Evolutionary conservation across 1,140 invertebrate genomes (phyloP), one percentile per base, ranked within the genome.

Genomic region (Melitaea cinxia): DNA sequence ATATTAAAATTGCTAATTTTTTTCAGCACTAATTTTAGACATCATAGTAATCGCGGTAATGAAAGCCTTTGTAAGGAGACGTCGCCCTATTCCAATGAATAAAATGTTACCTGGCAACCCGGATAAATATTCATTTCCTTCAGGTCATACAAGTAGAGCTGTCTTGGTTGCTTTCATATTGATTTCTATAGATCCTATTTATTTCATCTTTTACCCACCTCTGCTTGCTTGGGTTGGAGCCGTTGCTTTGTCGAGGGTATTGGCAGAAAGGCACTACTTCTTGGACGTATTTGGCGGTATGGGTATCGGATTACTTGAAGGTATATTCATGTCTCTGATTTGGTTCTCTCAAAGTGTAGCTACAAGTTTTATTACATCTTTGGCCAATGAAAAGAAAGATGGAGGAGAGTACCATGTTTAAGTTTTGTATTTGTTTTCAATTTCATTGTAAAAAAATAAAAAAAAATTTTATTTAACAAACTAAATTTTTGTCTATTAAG

Each of bases 111-210:
- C 85, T 14, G 85, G 94, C 19, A 84, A 93, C 79, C 88, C 97
- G 0, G 98, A 99, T 87, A 96, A 98, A 75, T 99, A 95, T 82
- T 98, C 97, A 30, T 99, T 99, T 87, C 98, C 98, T 23, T 99
- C 98, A 0, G 98, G 98, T 0, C 98, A 99, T 91, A 94, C 97
- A 1, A 97, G 97, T n/a, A 91, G 98, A 74, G 94, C 97, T 7
- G 92, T 95, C 9, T 94, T 97, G 79, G 87, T 99, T 12, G 91
- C 94, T 0, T 93, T 94, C 47, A 96, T 97, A 74, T 94, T 96
- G 60, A 91, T 93, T 0, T 88, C 92, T 67, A 71, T 96, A 7
- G 93, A 93, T 85, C 93, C 95, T 0, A 55, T 95, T 0, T 84
- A 93, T 15, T 78, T 93, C 7, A 72, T 96, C 39, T 93, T 93